A percentile compares a stretch with the other conserved stretches of the same genome.
These are phyloP conservation scores for Hepsetus odoe DNA, from an alignment of 2,113 vertebrate species.

Conservation along the genomic window DNA sequence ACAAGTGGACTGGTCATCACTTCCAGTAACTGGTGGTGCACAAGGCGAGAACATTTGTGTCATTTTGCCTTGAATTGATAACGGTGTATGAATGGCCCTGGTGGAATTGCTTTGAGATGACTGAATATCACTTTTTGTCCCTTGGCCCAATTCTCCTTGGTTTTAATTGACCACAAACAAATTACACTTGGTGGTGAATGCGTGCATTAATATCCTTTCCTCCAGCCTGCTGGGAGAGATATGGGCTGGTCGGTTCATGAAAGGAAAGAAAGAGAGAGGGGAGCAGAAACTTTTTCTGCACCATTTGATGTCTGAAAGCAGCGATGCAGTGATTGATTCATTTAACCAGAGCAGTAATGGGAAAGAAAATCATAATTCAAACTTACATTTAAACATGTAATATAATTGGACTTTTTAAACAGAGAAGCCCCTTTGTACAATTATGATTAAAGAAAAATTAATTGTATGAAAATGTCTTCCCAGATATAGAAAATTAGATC, in stretches of 20 bases:
- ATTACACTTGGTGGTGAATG: conserved; percentile 43
- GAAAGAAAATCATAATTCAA: conserved; percentile 79
- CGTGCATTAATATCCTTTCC: conserved; percentile 47
- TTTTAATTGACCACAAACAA: conserved; percentile 53
- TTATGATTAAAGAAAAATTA: conserved; percentile 86
- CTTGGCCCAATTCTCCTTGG: conserved; percentile 37
- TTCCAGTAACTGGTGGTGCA: conserved; percentile 9
- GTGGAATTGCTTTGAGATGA: conserved; percentile 45
- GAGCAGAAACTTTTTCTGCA: conserved; percentile 67
- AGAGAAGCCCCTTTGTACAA: conserved; percentile 80
- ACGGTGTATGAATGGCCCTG: conserved; percentile 40
- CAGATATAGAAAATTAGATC: conserved; percentile 83
- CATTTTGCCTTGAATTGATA: conserved; percentile 35
- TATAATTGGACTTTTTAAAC: conserved; percentile 81
- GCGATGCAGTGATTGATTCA: conserved; percentile 76
- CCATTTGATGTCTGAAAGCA: conserved; percentile 78
- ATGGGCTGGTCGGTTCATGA: conserved; percentile 61
- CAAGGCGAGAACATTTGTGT: conserved; percentile 29
- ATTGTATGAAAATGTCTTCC: conserved; percentile 84
- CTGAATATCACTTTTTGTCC: conserved; percentile 49
- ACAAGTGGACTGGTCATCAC: conserved; percentile 6
- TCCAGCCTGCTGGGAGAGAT: conserved; percentile 45
- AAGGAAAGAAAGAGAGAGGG: conserved; percentile 61
- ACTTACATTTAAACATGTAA: conserved; percentile 79
- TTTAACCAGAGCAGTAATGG: conserved; percentile 77